Evolutionary conservation across 2,888 invertebrate genomes (phyloP), one percentile per base, ranked within the genome.

Genomic region (Adineta ricciae): DNA sequence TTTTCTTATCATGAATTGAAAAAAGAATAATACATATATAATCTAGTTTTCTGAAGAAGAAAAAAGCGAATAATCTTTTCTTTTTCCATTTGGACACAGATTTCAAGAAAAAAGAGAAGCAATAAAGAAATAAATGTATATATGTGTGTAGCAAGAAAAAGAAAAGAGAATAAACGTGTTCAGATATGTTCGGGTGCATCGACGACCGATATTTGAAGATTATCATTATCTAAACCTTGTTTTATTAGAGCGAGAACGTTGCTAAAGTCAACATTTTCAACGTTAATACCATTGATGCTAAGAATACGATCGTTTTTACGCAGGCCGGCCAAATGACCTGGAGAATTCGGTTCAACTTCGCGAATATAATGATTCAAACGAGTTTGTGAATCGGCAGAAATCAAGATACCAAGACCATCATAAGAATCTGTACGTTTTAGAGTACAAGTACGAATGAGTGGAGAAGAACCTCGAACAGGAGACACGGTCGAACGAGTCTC

Each of bases 261-360:
- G n/a, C 41, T 24, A 41, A 78, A 78, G 1, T 78, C 78, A 41
- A 41, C 24, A 41, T 78, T 78, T n/a, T 78, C 78, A 24, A 41
- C 78, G 41, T 41, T 41, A 41, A 41, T 41, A 41, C 38, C 78
- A 41, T 78, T 78, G 1, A 78, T 9, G 41, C 7, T 14, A 11
- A 78, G 7, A 41, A 78, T 78, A 41, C 41, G 78, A 78, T 78
- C 78, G n/a, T 78, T 41, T 78, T n/a, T 24, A 78, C 78, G 78
- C 24, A 78, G n/a, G 16, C 78, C 78, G n/a, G 9, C 9, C 24
- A 1, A n/a, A 24, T 41, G 4, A 41, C 11, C 41, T 41, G 78
- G 78, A 11, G 78, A 78, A 19, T 11, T 24, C 1, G 41, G 41
- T 78, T 78, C 78, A 14, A 78, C n/a, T 24, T 78, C 78, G 24